phyloP scores from a whole-genome alignment of 2,797 vertebrate species.

The Danio aesculapii region DNA sequence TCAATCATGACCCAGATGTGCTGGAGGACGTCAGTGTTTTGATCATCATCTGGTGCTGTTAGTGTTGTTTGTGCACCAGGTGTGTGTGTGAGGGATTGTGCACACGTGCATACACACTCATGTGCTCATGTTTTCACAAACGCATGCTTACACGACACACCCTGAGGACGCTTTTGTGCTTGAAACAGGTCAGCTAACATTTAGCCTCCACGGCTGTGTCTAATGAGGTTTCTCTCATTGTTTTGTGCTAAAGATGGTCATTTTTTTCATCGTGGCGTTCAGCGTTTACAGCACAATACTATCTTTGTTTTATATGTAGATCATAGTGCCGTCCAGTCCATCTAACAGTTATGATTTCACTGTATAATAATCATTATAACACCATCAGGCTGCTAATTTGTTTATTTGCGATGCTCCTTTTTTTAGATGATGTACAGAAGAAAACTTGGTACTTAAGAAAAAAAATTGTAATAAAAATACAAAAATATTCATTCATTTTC shows the following conservation, averaged over 20 bases:
- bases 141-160: constrained; percentile 43
- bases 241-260: constrained; percentile 49
- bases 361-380: not conserved
- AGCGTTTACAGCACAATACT: constrained; percentile 17
- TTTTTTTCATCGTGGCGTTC: constrained; percentile 40
- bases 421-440: too few species aligned
- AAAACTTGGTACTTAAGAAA: too few species aligned
- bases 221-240: constrained; percentile 56
- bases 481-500: too few species aligned
- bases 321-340: constrained; percentile 37
- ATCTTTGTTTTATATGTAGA: constrained; percentile 47
- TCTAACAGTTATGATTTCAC: constrained; percentile 38
- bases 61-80: constrained; percentile 31
- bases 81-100: constrained; percentile 34
- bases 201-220: constrained; percentile 57
- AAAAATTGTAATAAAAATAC: too few species aligned
- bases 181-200: constrained; percentile 69
- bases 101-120: constrained; percentile 35
- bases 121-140: constrained; percentile 42
- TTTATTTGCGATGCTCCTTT: not conserved
- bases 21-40: constrained; percentile 24
- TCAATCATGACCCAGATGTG: not conserved
- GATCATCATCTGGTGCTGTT: constrained; percentile 17
- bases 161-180: constrained; percentile 56
- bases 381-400: not conserved